Evolutionary conservation across 1,140 invertebrate species (phyloP), one percentile per base, ranked within the genome.

Genomic region (Zaprionus kolodkinae): DNA sequence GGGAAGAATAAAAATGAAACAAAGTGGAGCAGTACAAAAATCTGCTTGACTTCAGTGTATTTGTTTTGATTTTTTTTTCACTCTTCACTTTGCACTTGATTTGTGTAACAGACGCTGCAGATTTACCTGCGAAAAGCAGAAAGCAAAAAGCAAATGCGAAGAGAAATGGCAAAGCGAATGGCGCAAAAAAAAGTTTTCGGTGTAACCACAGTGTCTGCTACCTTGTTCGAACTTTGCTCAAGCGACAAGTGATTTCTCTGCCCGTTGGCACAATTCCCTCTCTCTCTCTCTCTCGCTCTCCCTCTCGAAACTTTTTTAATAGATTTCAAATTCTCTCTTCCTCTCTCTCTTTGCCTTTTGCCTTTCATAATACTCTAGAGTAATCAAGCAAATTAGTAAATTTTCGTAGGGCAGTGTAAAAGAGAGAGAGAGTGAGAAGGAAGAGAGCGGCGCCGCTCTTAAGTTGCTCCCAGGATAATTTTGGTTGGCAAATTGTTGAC

Each of bases 351-450:
- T 30, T 36, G 13, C 54, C 25, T 50, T 60, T 50, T 67, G 43
- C 50, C 66, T 40, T 15, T 40, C 21, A 79, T 48, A 60, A 79
- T 79, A 76, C 81, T 89, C 85, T 33, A 69, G 85, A 89, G 85
- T 89, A 89, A 89, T 89, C 85, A 89, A 89, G 85, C 76, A 89
- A 89, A 89, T 87, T 87, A 87, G 84, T 87, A 59, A 60, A 43
- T 43, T 43, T 43, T 43, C 40, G 40, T 43, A 43, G 40, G 15
- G 38, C 38, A 9, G 40, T 15, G 40, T 15, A 13, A 0, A 35
- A 13, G 36, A n/a, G 33, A 21, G 12, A 13, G 7, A 11, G 40
- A 15, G 17, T 33, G 59, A 13, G 38, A 12, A 9, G 6, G 27
- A 13, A n/a, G 33, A 50, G 48, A 68, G 50, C 57, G 66, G 50